Base-by-base conservation (phyloP, 2,113 vertebrate genomes). In the Nycticorax nycticorax region DNA sequence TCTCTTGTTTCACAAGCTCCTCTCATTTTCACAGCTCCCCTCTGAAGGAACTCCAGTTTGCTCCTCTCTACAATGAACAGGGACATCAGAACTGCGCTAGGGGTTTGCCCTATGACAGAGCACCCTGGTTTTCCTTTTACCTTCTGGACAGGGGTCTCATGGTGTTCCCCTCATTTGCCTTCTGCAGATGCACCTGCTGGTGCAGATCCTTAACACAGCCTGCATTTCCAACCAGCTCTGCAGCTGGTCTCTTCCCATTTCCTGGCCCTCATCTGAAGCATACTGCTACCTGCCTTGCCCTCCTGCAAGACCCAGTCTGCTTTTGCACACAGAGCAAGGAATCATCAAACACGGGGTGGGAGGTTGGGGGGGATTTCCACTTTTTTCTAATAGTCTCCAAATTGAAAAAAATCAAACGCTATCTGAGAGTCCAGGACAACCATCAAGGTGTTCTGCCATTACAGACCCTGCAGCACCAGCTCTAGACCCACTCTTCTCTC, bases 371-470 rank as follows among this genome's bases (percentile, higher is more conserved):
- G 5, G 17, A 32, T 26, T 41, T 35, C 15, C 5, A 32, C 8
- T 33, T 43, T 79, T 67, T 59, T 72, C 17, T 72, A 27, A 55
- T 4, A 37, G 47, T 21, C 7, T 64, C 56, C 26, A 75, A 45
- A 33, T 1, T 33, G 9, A 55, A 64, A 60, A 68, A 47, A 64
- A n/a, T 4, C 0, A 0, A 66, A 50, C 5, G 10, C 3, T 22
- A 14, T 26, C 27, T 72, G 33, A 78, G n/a, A 64, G 39, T 23
- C 22, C 66, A 82, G 33, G 22, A 74, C 32, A 89, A 26, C 6
- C 60, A 78, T 56, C 50, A 75, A 62, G 45, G 11, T 0, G 0
- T 13, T 83, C 30, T 57, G 50, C 11, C 22, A 18, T 74, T 82
- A 52, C 69, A 66, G 52, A 55, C 14, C 12, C 12, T 79, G 45